phyloP scores from a whole-genome alignment of 1,140 invertebrate genomes.

The Popillia japonica region DNA sequence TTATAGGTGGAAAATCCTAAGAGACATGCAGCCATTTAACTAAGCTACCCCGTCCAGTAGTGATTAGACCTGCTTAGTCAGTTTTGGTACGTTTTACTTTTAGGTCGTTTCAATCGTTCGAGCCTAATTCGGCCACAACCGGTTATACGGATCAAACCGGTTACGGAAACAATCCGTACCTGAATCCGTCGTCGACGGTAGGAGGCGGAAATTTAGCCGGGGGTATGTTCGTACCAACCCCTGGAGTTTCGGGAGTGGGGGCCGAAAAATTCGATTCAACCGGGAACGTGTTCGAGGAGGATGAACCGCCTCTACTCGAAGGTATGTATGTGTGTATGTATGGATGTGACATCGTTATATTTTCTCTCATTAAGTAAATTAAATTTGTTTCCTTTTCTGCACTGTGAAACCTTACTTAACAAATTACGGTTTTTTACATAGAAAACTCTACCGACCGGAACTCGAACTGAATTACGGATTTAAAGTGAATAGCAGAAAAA shows the following conservation, averaged over 20 bases:
- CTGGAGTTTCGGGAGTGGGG: conserved; percentile 1
- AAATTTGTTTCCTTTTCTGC: conserved; percentile 34
- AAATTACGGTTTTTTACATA: conserved; percentile 6
- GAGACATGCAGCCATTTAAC: too few species aligned
- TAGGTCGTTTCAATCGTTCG: conserved; percentile 47
- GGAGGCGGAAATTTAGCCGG: conserved; percentile 26
- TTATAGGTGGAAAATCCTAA: too few species aligned
- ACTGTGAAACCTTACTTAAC: conserved; percentile 17
- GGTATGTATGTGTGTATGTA: conserved; percentile 41
- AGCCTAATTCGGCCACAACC: conserved; percentile 20
- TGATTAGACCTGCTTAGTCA: conserved; percentile 23
- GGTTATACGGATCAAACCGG: conserved; percentile 38
- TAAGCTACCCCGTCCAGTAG: not conserved
- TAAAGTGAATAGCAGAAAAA: not conserved
- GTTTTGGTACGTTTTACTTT: conserved; percentile 36
- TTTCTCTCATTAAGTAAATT: conserved; percentile 32
- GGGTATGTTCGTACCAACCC: conserved; percentile 27
- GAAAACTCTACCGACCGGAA: not conserved
- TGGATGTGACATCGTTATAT: conserved; percentile 24
- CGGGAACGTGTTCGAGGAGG: conserved; percentile 45
- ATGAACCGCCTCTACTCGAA: conserved; percentile 48
- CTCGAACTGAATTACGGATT: not conserved
- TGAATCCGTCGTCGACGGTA: conserved; percentile 41
- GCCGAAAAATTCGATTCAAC: conserved; percentile 28
- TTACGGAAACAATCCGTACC: conserved; percentile 46